Conservation (phyloP, 2,888 invertebrate genomes). For the Epistrophella euchroma region DNA sequence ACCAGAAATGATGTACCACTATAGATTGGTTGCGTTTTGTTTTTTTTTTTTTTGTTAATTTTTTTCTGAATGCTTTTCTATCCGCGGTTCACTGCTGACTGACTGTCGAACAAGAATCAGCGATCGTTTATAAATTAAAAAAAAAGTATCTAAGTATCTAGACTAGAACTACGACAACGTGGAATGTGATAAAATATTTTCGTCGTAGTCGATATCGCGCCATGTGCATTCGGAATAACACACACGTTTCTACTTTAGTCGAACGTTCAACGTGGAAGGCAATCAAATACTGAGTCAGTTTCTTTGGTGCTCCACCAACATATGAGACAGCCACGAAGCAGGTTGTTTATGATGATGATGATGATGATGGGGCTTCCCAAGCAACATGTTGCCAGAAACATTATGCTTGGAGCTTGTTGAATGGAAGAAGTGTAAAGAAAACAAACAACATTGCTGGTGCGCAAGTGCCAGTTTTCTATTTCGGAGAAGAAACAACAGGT, state of each 20-base stretch:
- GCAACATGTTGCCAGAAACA: slow-evolving; percentile 58
- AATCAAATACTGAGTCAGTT: slow-evolving; percentile 58
- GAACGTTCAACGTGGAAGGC: slow-evolving; percentile 70
- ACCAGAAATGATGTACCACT: slow-evolving; percentile 21
- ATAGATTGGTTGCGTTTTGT: not conserved
- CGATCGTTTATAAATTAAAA: slow-evolving; percentile 70
- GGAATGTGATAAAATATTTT: slow-evolving; percentile 38
- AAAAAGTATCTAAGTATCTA: slow-evolving; percentile 72
- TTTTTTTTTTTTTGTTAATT: not conserved
- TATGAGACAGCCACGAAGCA: slow-evolving; percentile 59
- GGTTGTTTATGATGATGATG: slow-evolving; percentile 40
- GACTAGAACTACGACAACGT: slow-evolving; percentile 19
- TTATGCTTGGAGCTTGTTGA: slow-evolving; percentile 50
- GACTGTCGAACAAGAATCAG: slow-evolving; percentile 60
- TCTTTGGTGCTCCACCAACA: slow-evolving; percentile 16
- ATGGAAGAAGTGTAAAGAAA: slow-evolving; percentile 36
- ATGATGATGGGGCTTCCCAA: not conserved
- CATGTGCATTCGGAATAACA: slow-evolving; percentile 21
- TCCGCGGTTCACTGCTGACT: slow-evolving; percentile 67
- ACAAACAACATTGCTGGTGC: slow-evolving; percentile 35
- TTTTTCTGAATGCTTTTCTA: slow-evolving; percentile 45
- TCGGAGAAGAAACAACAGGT: slow-evolving; percentile 64
- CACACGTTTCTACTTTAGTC: not conserved
- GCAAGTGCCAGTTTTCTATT: slow-evolving; percentile 52
- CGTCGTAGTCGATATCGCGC: slow-evolving; percentile 36